Percentiles rank a stretch among this genome's conserved stretches.
phyloP scores from a whole-genome alignment of 2,888 invertebrate species.

The Isoperla grammatica region DNA sequence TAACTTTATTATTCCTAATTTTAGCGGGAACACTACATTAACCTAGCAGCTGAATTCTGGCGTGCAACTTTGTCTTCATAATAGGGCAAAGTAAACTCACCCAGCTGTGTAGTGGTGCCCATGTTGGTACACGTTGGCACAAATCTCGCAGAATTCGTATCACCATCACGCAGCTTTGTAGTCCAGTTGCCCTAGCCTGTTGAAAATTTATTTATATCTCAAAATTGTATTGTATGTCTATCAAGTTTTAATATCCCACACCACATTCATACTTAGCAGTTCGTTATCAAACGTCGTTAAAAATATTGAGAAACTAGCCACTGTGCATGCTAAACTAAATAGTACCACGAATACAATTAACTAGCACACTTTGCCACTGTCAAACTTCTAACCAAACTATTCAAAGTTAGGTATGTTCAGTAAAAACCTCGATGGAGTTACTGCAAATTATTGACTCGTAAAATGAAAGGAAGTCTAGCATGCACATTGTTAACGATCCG shows the following conservation, averaged over 20 bases:
- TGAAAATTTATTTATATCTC: not conserved
- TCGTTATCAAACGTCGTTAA: not conserved
- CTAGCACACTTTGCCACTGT: no score
- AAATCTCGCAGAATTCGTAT: conserved; percentile 94
- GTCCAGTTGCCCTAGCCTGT: conserved; percentile 91
- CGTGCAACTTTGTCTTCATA: no score
- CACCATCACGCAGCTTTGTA: conserved; percentile 94
- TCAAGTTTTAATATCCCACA: no score
- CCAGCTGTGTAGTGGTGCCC: conserved; percentile 92
- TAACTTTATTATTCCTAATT: no score
- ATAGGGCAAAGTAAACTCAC: conserved; percentile 65
- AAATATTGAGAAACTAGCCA: not conserved
- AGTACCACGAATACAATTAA: no score
- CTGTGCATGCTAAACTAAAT: conserved; percentile 26
- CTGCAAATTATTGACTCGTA: no score
- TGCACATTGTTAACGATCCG: conserved; percentile 20
- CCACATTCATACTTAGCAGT: not conserved
- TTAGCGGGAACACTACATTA: no score
- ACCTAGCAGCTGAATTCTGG: no score
- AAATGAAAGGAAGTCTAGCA: conserved; percentile 20
- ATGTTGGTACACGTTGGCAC: conserved; percentile 89
- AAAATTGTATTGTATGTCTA: no score
- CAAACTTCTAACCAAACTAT: no score
- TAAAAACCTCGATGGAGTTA: no score
- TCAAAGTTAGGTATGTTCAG: no score